phyloP scores from a whole-genome alignment of 1,140 invertebrate species.

The Trichonephila clavata region DNA sequence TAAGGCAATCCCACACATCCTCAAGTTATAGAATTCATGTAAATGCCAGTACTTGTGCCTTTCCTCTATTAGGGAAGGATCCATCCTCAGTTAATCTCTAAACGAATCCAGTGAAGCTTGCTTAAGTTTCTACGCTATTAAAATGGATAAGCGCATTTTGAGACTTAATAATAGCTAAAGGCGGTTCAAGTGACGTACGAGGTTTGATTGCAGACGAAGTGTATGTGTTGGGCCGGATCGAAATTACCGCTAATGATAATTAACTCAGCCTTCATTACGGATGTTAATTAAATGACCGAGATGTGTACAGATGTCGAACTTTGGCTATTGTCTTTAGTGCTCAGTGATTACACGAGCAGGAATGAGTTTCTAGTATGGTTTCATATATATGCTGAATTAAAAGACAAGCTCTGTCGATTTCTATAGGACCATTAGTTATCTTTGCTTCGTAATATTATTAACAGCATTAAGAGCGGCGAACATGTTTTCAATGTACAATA shows the following conservation, averaged over 20 bases:
- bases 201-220: constrained; percentile 39
- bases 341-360: constrained; percentile 16
- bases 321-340: constrained; percentile 12
- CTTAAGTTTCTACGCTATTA: constrained; percentile 19
- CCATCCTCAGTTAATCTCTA: neutral
- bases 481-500: neutral
- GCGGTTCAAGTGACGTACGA: constrained; percentile 13
- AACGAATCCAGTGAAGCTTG: neutral
- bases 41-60: neutral
- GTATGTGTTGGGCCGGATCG: constrained; percentile 26
- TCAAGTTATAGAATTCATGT: neutral
- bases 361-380: constrained; percentile 29
- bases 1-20: too few species aligned
- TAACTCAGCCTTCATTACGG: constrained; percentile 49
- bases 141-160: constrained; percentile 48
- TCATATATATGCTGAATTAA: constrained; percentile 15
- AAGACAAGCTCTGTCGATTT: neutral
- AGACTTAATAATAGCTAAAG: constrained; percentile 43
- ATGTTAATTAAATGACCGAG: constrained; percentile 56
- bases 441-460: neutral
- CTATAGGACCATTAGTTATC: neutral
- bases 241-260: constrained; percentile 58
- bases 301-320: constrained; percentile 41
- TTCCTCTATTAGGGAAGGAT: neutral
- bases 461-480: neutral